Conservation (phyloP, 64 coral and sea anemone genomes). For the Trachythela sp. region DNA sequence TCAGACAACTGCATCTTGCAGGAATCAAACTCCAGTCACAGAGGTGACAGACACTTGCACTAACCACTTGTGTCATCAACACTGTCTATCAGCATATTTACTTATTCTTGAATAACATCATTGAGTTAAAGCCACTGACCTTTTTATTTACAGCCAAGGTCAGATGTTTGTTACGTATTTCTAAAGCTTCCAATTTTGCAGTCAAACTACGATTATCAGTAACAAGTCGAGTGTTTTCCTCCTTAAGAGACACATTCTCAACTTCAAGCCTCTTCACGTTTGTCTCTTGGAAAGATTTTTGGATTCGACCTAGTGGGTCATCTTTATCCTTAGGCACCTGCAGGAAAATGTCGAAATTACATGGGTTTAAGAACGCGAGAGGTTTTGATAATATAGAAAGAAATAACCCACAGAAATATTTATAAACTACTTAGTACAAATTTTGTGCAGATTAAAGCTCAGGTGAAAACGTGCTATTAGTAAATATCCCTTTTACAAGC, state of each 20-base stretch:
- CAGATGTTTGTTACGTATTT: slow-evolving; percentile 4
- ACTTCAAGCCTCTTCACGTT: background rate
- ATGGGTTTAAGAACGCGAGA: background rate
- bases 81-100: background rate
- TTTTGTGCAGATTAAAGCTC: background rate
- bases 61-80: background rate
- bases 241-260: background rate
- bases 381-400: background rate
- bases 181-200: background rate
- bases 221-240: background rate
- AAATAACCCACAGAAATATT: background rate
- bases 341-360: background rate
- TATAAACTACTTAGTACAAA: background rate
- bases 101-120: background rate
- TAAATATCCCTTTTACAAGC: background rate
- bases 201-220: background rate
- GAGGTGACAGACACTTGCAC: no score
- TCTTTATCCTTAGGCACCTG: background rate
- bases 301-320: background rate
- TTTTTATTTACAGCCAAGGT: background rate
- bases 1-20: no score
- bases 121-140: background rate
- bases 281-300: background rate
- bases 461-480: background rate
- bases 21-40: no score